Evolutionary conservation across 2,888 invertebrate species (phyloP).

Genomic region (Cosmia pyralina): DNA sequence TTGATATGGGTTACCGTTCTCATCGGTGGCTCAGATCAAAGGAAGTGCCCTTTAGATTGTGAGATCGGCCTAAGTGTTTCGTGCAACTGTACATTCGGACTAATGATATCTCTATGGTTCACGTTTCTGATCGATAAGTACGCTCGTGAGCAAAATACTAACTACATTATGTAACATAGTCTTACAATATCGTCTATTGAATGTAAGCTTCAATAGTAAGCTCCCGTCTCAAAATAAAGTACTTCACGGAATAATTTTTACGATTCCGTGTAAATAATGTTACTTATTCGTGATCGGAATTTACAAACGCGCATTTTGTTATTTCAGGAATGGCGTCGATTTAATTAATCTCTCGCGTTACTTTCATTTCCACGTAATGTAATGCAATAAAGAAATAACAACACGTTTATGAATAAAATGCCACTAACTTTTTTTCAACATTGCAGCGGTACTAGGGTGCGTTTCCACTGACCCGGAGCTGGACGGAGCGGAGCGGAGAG

Average conservation of each 20-base stretch:
- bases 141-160: constrained; percentile 73
- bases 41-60: constrained; percentile 77
- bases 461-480: no score
- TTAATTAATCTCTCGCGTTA: constrained; percentile 51
- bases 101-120: constrained; percentile 88
- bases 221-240: constrained; percentile 19
- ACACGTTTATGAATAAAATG: constrained; percentile 51
- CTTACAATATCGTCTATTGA: constrained; percentile 23
- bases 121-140: constrained; percentile 86
- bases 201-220: neutral
- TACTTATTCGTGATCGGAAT: constrained; percentile 47
- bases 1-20: constrained; percentile 77
- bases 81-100: constrained; percentile 83
- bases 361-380: constrained; percentile 37
- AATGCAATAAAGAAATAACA: constrained; percentile 47
- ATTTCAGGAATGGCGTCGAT: constrained; percentile 44
- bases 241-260: constrained; percentile 35
- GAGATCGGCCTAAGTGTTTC: constrained; percentile 80
- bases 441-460: constrained; percentile 7
- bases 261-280: constrained; percentile 32
- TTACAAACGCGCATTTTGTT: constrained; percentile 39
- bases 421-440: constrained; percentile 40
- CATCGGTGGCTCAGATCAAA: constrained; percentile 77
- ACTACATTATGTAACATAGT: constrained; percentile 48
- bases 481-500: no score